phyloP scores from a whole-genome alignment of 2,113 vertebrate genomes.

The Tringa solitaria region DNA sequence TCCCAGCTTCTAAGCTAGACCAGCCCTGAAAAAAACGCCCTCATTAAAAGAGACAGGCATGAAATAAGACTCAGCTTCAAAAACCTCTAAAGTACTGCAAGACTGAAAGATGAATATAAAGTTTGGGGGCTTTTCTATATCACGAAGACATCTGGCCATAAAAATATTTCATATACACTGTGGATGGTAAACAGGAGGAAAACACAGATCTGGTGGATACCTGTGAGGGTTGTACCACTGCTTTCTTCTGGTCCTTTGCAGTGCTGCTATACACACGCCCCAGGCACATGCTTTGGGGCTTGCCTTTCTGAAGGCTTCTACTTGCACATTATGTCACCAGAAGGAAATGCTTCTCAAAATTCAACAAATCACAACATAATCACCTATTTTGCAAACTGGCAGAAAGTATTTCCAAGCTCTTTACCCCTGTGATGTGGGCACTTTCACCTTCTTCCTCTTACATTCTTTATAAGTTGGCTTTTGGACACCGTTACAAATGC shows the following conservation, averaged over 20 bases:
- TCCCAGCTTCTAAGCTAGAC: constrained; percentile 13
- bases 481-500: not conserved
- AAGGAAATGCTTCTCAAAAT: not conserved
- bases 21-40: not conserved
- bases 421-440: not conserved
- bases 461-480: not conserved
- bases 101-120: not conserved
- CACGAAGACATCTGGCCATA: not conserved
- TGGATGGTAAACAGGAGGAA: not conserved
- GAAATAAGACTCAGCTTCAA: constrained; percentile 15
- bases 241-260: not conserved
- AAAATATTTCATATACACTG: not conserved
- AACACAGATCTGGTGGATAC: not conserved
- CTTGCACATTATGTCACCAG: not conserved
- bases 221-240: not conserved
- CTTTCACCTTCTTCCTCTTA: not conserved
- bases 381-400: not conserved
- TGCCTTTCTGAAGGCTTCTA: not conserved
- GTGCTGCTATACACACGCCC: not conserved
- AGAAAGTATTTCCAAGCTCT: not conserved
- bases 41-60: not conserved
- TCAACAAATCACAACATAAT: not conserved
- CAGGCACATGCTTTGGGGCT: not conserved
- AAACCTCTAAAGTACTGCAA: not conserved
- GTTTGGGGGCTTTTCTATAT: not conserved